A percentile compares a stretch with the other conserved stretches of the same genome.
These are phyloP conservation scores for Apodemus speciosus DNA, from an alignment of 2,113 vertebrate genomes.

Conservation along the genomic window DNA sequence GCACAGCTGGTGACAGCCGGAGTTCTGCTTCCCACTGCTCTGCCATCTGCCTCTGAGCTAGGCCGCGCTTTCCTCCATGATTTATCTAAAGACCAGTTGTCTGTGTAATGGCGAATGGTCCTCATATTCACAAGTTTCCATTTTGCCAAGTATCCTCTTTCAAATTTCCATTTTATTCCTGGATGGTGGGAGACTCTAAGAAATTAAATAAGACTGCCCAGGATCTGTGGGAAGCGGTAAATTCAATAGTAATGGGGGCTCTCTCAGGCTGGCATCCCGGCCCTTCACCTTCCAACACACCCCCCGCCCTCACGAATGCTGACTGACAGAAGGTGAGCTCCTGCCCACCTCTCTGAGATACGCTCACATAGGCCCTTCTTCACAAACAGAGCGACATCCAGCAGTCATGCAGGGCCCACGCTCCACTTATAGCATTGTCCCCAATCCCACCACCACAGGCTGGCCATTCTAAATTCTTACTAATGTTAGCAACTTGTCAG, in stretches of 20 bases:
- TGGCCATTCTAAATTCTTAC: background rate
- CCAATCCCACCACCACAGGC: background rate
- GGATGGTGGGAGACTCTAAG: background rate
- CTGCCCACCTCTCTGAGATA: background rate
- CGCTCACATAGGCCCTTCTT: background rate
- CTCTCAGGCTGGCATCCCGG: background rate
- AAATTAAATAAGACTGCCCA: background rate
- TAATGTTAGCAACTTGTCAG: background rate
- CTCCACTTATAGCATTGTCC: background rate
- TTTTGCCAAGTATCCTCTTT: slow-evolving; percentile 27
- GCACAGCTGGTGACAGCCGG: background rate
- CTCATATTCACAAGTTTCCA: background rate
- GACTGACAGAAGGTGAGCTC: background rate
- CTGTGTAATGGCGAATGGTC: background rate
- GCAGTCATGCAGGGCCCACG: background rate
- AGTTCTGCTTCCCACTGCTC: background rate
- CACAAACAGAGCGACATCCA: background rate
- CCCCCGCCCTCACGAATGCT: background rate
- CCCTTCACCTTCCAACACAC: background rate
- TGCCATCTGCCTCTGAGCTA: background rate
- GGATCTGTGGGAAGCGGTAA: background rate
- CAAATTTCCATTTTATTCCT: background rate
- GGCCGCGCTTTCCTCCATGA: background rate
- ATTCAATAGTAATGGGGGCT: background rate
- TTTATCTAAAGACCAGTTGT: slow-evolving; percentile 35